Evolutionary conservation across 2,888 invertebrate species (phyloP).

Genomic region (Mesorhabditis belari): DNA sequence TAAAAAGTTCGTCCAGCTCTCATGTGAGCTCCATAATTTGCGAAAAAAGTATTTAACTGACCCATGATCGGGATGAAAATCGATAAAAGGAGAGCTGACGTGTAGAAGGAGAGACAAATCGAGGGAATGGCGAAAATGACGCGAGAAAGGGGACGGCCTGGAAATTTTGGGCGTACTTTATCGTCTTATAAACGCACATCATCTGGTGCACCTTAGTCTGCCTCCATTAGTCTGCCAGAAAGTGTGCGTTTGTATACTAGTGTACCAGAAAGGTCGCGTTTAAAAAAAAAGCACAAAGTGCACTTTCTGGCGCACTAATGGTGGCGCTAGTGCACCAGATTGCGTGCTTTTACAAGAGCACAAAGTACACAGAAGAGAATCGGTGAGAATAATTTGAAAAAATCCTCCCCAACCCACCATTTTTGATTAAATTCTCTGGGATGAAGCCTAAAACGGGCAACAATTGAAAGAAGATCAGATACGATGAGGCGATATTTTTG

Average conservation of each 20-base stretch:
- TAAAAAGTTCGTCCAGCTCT: no score
- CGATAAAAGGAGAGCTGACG: conserved; percentile 27
- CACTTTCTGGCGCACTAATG: no score
- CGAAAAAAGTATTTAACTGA: no score
- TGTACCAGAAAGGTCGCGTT: no score
- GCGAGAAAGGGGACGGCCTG: background rate
- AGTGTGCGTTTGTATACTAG: no score
- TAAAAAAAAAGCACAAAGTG: no score
- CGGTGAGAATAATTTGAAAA: background rate
- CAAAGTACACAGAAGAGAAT: no score
- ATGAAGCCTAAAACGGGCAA: conserved; percentile 13
- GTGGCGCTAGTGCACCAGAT: no score
- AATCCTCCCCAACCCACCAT: background rate
- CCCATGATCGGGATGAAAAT: conserved; percentile 42
- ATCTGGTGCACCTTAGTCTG: no score
- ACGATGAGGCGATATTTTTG: conserved; percentile 32
- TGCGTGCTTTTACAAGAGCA: no score
- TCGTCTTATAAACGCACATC: background rate
- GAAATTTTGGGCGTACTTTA: background rate
- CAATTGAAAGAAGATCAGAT: conserved; percentile 22
- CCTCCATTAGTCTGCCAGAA: no score
- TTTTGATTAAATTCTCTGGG: background rate
- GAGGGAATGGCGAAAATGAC: conserved; percentile 21
- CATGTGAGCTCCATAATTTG: no score
- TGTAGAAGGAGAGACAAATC: conserved; percentile 27